Conservation (phyloP, 30 jellyfish, hydroid and myxozoan species). For the Hydra vulgaris region DNA sequence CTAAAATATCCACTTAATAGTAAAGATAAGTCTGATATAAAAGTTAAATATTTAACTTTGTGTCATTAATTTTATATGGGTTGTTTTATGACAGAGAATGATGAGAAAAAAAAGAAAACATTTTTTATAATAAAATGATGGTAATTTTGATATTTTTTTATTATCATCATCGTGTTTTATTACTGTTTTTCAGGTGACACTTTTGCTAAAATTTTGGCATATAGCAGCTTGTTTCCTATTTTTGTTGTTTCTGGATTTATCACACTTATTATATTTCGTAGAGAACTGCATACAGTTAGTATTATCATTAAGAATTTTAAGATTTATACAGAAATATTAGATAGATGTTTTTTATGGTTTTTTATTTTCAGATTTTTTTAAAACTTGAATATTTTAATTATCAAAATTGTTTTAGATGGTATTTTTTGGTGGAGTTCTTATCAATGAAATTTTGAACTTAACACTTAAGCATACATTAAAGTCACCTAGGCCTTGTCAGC, state of each 20-base stretch:
- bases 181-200: constrained; percentile 81
- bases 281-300: constrained; percentile 86
- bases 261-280: constrained; percentile 68
- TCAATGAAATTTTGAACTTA: constrained; percentile 54
- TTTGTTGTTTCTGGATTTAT: constrained; percentile 64
- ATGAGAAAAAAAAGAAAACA: no score
- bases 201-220: constrained; percentile 79
- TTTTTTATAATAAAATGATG: background rate
- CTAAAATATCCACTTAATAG: no score
- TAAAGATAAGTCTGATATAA: no score
- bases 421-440: constrained; percentile 52
- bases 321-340: no score
- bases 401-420: constrained; percentile 74
- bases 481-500: constrained; percentile 92
- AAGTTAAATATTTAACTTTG: no score
- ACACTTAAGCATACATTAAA: constrained; percentile 43
- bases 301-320: background rate
- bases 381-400: no score
- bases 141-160: background rate
- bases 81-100: no score
- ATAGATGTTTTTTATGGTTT: no score
- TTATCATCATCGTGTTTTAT: no score
- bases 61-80: no score
- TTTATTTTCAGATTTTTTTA: no score
- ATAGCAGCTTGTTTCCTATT: constrained; percentile 82